These are phyloP conservation scores for Clamator glandarius DNA, from an alignment of 2,797 vertebrate genomes.

Conservation along the genomic window DNA sequence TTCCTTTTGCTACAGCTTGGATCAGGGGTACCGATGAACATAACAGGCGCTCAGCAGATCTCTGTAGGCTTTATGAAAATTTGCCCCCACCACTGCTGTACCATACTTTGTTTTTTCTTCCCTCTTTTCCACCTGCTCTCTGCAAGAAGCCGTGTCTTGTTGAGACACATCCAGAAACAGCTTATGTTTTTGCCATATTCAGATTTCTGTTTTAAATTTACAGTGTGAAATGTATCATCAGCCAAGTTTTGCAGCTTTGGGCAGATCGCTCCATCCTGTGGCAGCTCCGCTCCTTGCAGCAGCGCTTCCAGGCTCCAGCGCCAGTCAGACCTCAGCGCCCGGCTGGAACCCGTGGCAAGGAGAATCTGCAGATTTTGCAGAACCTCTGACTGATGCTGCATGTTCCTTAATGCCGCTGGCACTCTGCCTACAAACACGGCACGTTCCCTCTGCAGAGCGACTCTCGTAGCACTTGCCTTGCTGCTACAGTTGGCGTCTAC, in stretches of 20 bases:
- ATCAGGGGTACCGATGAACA: background rate
- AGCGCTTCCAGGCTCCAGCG: background rate
- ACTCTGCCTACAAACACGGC: background rate
- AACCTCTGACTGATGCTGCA: background rate
- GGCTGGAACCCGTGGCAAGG: background rate
- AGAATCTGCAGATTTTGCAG: background rate
- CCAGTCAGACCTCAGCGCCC: background rate
- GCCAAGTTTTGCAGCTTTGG: background rate
- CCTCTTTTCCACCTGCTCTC: background rate
- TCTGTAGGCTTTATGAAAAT: background rate
- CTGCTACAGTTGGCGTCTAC: rapidly evolving
- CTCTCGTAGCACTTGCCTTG: rapidly evolving
- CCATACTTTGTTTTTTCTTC: background rate
- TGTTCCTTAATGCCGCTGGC: background rate
- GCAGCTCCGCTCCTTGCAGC: background rate
- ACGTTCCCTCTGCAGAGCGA: background rate
- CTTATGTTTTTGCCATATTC: constrained; percentile 42
- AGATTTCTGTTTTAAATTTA: constrained; percentile 46
- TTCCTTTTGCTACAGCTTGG: background rate
- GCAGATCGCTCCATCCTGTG: constrained; percentile 14
- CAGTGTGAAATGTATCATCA: background rate
- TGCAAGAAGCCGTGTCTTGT: constrained; percentile 10
- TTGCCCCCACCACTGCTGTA: background rate
- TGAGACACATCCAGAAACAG: constrained; percentile 63
- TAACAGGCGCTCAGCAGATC: background rate